A percentile compares a stretch with the other conserved stretches of the same genome.
Evolutionary conservation across 2,113 vertebrate genomes (phyloP).

Genomic region (Naja naja): DNA sequence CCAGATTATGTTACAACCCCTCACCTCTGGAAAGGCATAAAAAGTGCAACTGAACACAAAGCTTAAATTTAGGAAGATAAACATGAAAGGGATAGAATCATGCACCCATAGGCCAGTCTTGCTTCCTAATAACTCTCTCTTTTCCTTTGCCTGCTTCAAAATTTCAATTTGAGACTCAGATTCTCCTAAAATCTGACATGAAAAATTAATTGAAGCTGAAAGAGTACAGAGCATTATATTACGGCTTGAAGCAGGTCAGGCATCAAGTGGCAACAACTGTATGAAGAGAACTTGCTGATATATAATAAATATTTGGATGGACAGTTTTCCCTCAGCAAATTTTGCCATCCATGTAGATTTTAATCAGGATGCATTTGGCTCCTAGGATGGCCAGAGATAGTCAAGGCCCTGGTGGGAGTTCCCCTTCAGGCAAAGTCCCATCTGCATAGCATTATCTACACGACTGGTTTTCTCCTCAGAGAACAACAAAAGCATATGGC

Average conservation of each 20-base stretch:
- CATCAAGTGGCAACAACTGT: neutral
- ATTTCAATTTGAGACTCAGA: neutral
- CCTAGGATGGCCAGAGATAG: conserved; percentile 10
- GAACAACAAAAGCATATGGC: conserved; percentile 44
- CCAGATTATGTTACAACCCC: neutral
- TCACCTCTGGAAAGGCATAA: neutral
- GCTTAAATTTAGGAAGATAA: neutral
- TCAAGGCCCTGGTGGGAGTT: conserved; percentile 38
- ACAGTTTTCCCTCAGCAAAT: neutral
- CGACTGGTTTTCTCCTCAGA: conserved; percentile 38
- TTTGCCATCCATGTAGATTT: neutral
- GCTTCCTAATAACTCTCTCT: neutral
- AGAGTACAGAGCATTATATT: neutral
- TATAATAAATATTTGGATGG: neutral
- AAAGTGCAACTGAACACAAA: neutral
- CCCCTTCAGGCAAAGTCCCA: conserved; percentile 20
- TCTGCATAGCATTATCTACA: conserved; percentile 57
- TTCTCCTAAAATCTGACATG: neutral
- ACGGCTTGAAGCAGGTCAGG: neutral
- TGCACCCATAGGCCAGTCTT: neutral
- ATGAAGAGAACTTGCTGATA: neutral
- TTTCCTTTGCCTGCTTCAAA: neutral
- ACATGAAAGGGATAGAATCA: neutral
- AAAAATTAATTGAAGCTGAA: neutral
- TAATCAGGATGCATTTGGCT: conserved; percentile 15